A percentile compares a stretch with the other conserved stretches of the same genome.
phyloP scores from a whole-genome alignment of 2,113 vertebrate genomes.

The Oncorhynchus tshawytscha region DNA sequence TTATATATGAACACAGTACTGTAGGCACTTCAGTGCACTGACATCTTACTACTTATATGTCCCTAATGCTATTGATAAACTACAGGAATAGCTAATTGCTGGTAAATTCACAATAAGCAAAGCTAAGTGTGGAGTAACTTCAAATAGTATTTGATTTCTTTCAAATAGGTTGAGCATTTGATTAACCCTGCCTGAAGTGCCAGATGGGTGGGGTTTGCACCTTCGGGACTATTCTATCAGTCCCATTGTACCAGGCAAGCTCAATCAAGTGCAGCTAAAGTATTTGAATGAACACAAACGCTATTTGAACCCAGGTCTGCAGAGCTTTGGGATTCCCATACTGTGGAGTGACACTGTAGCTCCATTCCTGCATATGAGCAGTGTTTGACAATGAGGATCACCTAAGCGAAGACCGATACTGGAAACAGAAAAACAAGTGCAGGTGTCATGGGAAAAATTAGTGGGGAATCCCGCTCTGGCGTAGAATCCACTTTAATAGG shows the following conservation, averaged over 20 bases:
- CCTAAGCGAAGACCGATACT: neutral
- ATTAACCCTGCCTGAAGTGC: too few relatives aligned
- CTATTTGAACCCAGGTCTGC: too few relatives aligned
- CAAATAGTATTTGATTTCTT: too few relatives aligned
- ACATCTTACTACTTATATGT: neutral
- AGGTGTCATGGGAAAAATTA: slow-evolving; percentile 44
- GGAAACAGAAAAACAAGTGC: slow-evolving; percentile 5
- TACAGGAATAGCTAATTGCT: neutral
- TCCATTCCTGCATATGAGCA: neutral
- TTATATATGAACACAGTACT: neutral
- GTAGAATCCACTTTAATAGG: slow-evolving; percentile 9
- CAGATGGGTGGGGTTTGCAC: too few relatives aligned
- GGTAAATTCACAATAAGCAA: neutral
- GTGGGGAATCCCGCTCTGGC: slow-evolving; percentile 55
- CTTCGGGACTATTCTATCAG: too few relatives aligned
- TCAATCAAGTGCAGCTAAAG: too few relatives aligned
- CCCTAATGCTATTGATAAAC: neutral
- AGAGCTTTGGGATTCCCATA: neutral
- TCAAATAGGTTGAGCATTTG: too few relatives aligned
- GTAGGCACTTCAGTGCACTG: neutral
- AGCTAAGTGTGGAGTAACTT: neutral
- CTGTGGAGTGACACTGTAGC: neutral
- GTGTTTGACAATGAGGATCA: neutral
- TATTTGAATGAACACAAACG: too few relatives aligned
- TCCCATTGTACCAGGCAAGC: too few relatives aligned